These are phyloP conservation scores for Gymnopithys bicolor DNA, from an alignment of 2,797 vertebrate genomes.

Conservation along the genomic window DNA sequence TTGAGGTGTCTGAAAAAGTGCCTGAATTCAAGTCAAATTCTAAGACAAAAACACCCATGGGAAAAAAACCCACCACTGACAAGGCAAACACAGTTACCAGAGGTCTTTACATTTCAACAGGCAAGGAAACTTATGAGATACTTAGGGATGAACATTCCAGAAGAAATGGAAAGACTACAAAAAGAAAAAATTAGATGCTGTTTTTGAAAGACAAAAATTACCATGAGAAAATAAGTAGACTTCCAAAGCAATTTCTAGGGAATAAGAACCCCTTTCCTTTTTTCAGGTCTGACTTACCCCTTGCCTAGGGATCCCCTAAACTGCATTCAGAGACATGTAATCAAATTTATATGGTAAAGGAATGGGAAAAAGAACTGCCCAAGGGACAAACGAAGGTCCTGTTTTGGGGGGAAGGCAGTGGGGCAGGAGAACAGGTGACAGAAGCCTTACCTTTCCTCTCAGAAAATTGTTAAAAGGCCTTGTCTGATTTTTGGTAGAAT, in stretches of 20 bases:
- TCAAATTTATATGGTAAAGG: not conserved
- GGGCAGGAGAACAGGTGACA: not conserved
- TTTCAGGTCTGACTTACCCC: not conserved
- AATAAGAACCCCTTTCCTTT: not conserved
- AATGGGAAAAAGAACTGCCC: not conserved
- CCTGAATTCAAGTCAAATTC: conserved; percentile 7
- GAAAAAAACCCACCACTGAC: not conserved
- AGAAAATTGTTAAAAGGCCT: not conserved
- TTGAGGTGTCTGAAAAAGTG: not conserved
- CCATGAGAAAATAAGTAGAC: not conserved
- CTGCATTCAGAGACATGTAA: not conserved
- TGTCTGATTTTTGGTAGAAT: not conserved
- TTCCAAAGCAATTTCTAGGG: not conserved
- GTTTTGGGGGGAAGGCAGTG: not conserved
- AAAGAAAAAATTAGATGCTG: not conserved
- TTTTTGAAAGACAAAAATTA: conserved; percentile 22
- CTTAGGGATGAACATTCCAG: not conserved
- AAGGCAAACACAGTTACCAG: not conserved
- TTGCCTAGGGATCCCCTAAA: not conserved
- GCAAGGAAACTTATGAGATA: not conserved
- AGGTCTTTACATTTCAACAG: conserved; percentile 15
- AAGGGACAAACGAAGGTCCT: not conserved
- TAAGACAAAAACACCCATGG: not conserved
- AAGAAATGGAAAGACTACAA: not conserved
- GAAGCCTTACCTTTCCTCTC: not conserved